Evolutionary conservation across 1,140 invertebrate genomes (phyloP), one percentile per base, ranked within the genome.

Genomic region (Myzus persicae): DNA sequence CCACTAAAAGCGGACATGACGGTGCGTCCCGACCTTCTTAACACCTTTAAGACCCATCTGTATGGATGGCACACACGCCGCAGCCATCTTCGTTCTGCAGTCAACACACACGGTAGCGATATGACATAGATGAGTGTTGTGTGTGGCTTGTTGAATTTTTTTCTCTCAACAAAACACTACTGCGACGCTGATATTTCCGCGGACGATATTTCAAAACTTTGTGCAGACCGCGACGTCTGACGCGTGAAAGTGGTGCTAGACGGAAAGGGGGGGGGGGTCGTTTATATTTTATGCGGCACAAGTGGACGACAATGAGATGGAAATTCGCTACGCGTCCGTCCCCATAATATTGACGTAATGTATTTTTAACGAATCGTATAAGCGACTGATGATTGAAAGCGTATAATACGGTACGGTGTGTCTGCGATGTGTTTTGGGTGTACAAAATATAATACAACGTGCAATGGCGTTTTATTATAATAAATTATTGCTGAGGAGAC

Each of bases 321-420:
- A 84, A 84, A 84, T 84, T 84, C 82, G 40, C 82, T 2, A 84
- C 82, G 22, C 82, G 82, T 84, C 82, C 82, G 38, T 40, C 31
- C 42, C 8, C n/a, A n/a, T 44, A 85, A 85, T 85, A 85, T 40
- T 85, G 38, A 85, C 38, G 82, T 40, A 84, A 84, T 84, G 82
- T 84, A 40, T 84, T 84, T 84, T 84, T 84, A 84, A 84, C 82
- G 82, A 84, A 84, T 84, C 40, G n/a, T 76, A 76, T 18, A 76
- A 26, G 59, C 59, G 59, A n/a, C 31, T 76, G 14, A 22, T 51
- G 48, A 51, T 22, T 51, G 48, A 51, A 48, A 11, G 54, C 31
- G 9, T 59, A 59, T 31, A 59, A 59, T n/a, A 51, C 48, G n/a
- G 14, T n/a, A 51, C 48, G n/a, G 14, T 5, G 4, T 76, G 59